A percentile compares a stretch with the other conserved stretches of the same genome.
Evolutionary conservation across 1,140 invertebrate species (phyloP).

Genomic region (Heliconius hewitsoni): DNA sequence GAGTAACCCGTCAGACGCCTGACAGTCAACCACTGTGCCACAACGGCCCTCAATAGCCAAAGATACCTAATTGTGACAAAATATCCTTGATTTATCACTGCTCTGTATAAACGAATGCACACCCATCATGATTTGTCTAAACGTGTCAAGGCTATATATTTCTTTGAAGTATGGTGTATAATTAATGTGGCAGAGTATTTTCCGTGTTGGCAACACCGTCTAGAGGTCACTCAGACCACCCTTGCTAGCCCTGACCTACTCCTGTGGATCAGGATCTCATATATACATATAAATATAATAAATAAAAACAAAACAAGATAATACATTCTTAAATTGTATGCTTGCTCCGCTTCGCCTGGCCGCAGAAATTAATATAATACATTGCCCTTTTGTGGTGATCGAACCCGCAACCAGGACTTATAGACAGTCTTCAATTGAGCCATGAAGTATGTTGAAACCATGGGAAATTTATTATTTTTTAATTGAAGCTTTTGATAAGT

Average conservation of each 20-base stretch:
- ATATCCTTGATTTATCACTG: neutral
- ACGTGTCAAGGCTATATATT: neutral
- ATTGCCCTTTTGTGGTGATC: neutral
- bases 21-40: too few species aligned
- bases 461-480: neutral
- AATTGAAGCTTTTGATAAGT: neutral
- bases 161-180: neutral
- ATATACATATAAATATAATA: neutral
- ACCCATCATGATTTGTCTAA: neutral
- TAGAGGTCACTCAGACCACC: constrained; percentile 8
- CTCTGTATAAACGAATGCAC: neutral
- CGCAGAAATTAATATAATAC: neutral
- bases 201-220: constrained; percentile 5
- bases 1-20: too few species aligned
- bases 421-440: neutral
- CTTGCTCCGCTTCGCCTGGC: too few species aligned
- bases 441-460: too few species aligned
- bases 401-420: too few species aligned
- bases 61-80: too few species aligned
- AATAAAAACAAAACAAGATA: neutral
- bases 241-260: constrained; percentile 11
- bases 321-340: neutral
- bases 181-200: neutral
- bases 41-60: too few species aligned
- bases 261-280: neutral